Evolutionary conservation across 2,113 vertebrate species (phyloP).

Genomic region (Daphoenositta chrysoptera): DNA sequence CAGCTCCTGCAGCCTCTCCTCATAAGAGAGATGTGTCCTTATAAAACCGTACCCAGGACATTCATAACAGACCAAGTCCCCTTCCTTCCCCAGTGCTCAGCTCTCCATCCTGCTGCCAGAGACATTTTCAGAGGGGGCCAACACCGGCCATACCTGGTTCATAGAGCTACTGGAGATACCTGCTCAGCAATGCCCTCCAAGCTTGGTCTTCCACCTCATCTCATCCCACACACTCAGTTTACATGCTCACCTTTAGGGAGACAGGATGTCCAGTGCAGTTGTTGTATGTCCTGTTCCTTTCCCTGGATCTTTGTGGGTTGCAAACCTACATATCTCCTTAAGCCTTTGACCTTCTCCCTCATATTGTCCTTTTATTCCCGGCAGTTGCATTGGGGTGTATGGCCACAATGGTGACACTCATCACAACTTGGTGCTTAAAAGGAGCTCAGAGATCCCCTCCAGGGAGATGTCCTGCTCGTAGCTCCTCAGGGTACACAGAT

Average conservation of each 20-base stretch:
- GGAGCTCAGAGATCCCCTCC: neutral
- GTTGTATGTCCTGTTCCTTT: rapidly evolving
- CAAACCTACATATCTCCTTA: neutral
- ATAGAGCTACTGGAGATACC: neutral
- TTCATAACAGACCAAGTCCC: neutral
- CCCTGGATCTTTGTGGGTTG: neutral
- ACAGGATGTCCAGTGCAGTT: neutral
- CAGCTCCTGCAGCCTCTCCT: neutral
- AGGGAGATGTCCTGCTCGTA: neutral
- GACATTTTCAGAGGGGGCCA: neutral
- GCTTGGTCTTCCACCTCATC: neutral
- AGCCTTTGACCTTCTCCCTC: neutral
- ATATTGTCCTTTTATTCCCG: neutral
- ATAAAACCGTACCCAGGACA: neutral
- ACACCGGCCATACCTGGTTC: neutral
- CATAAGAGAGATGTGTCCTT: neutral
- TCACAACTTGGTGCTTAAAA: neutral
- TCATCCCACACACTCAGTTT: neutral
- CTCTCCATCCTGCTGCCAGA: neutral
- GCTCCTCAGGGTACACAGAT: neutral
- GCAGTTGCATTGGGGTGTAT: neutral
- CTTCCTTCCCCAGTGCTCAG: neutral
- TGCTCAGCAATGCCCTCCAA: neutral
- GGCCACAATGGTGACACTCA: neutral
- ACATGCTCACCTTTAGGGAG: neutral